phyloP scores from a whole-genome alignment of 1,140 invertebrate species.

The Drosophila kanapiae region DNA sequence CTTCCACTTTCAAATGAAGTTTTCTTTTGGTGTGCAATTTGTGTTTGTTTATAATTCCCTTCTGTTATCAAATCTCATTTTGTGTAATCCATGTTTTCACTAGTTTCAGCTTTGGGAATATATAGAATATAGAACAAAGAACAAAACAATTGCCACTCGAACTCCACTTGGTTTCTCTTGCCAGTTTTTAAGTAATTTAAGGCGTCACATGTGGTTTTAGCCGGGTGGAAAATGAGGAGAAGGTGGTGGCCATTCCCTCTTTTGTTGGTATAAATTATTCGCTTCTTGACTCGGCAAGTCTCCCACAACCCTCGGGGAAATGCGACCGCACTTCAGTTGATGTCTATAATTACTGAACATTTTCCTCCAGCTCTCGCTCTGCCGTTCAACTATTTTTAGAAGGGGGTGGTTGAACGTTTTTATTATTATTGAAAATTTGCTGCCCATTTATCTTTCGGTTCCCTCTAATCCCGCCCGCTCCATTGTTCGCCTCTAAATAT shows the following conservation, averaged over 20 bases:
- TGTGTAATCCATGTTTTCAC: conserved; percentile 9
- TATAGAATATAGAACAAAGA: not conserved
- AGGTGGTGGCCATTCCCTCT: not conserved
- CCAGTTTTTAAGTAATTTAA: conserved; percentile 43
- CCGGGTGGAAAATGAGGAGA: too few species aligned
- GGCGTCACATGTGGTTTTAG: conserved; percentile 47
- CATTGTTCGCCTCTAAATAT: not conserved
- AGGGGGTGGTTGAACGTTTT: conserved; percentile 17
- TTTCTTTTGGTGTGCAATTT: not conserved
- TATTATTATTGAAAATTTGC: conserved; percentile 48
- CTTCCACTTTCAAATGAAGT: not conserved
- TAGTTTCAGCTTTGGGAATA: conserved; percentile 20
- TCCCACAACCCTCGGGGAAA: conserved; percentile 33
- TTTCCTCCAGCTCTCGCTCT: not conserved
- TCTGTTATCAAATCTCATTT: conserved; percentile 1
- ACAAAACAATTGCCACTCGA: conserved; percentile 25
- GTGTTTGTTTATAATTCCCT: not conserved
- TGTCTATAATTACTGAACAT: conserved; percentile 44
- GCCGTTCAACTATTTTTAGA: conserved; percentile 5
- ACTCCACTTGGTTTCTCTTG: conserved; percentile 10
- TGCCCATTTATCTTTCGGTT: conserved; percentile 34
- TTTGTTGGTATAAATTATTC: conserved; percentile 56
- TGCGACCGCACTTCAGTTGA: conserved; percentile 22
- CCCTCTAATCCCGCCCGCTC: conserved; percentile 7
- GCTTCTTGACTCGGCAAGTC: conserved; percentile 43